phyloP scores from a whole-genome alignment of 2,797 vertebrate genomes.

The Lemur catta region DNA sequence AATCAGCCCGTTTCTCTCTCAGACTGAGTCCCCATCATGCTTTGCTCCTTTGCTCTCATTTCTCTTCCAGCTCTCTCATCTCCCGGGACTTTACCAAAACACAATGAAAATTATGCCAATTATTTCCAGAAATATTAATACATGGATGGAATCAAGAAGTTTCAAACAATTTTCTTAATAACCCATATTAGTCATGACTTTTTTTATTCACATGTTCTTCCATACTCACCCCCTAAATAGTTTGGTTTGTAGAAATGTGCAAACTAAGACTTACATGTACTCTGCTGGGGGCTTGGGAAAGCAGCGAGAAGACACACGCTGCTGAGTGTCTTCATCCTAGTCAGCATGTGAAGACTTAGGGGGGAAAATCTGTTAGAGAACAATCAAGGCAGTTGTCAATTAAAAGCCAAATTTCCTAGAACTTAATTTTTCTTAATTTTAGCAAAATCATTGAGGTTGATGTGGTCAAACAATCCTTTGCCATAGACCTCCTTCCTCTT shows the following conservation, averaged over 20 bases:
- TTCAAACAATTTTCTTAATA: conserved; percentile 38
- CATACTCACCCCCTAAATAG: background rate
- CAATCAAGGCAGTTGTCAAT: background rate
- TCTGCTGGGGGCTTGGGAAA: background rate
- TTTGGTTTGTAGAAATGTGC: background rate
- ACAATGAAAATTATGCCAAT: background rate
- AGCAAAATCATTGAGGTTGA: background rate
- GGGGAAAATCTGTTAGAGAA: background rate
- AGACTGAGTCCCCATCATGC: background rate
- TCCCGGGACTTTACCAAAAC: background rate
- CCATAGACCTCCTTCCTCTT: background rate
- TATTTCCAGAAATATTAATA: background rate
- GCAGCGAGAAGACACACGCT: background rate
- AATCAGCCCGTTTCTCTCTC: background rate
- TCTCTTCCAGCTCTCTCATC: background rate
- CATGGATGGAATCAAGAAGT: background rate
- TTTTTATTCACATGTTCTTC: background rate
- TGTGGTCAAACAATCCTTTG: background rate
- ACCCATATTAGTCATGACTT: background rate
- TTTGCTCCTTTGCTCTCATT: background rate
- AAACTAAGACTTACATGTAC: background rate
- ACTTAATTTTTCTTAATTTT: background rate
- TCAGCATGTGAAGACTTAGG: background rate
- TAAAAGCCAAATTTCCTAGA: background rate
- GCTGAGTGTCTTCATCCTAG: background rate